Percentiles rank a stretch among this genome's conserved stretches.
phyloP scores from a whole-genome alignment of 2,888 invertebrate species.

The Capitulum mitella region DNA sequence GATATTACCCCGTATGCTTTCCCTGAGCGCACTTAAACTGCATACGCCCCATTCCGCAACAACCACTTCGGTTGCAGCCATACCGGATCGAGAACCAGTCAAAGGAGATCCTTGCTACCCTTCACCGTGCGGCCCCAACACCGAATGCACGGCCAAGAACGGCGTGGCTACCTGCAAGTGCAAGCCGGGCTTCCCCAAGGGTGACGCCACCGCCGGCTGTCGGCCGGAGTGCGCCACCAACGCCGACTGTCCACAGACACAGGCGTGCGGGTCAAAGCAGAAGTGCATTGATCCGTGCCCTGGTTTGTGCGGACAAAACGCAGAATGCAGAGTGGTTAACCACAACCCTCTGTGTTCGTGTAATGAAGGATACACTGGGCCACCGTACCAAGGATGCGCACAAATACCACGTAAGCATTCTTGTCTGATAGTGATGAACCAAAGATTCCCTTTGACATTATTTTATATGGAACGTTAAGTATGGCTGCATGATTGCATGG shows the following conservation, averaged over 20 bases:
- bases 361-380: not conserved
- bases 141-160: constrained; percentile 66
- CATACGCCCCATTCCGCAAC: too few species aligned
- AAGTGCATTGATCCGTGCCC: constrained; percentile 74
- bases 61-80: not conserved
- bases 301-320: constrained; percentile 47
- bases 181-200: constrained; percentile 52
- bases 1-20: too few species aligned
- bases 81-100: constrained; percentile 27
- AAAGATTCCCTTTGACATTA: not conserved
- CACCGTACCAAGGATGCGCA: too few species aligned
- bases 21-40: too few species aligned
- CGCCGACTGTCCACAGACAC: constrained; percentile 68
- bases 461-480: not conserved
- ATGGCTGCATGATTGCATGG: not conserved
- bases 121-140: constrained; percentile 76
- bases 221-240: constrained; percentile 63
- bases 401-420: too few species aligned
- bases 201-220: constrained; percentile 54
- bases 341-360: constrained; percentile 46
- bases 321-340: constrained; percentile 68
- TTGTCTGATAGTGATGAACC: too few species aligned
- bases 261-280: constrained; percentile 63
- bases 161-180: constrained; percentile 71
- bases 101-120: constrained; percentile 63